Conservation (phyloP, 2,113 vertebrate species). For the Solenodon paradoxus region DNA sequence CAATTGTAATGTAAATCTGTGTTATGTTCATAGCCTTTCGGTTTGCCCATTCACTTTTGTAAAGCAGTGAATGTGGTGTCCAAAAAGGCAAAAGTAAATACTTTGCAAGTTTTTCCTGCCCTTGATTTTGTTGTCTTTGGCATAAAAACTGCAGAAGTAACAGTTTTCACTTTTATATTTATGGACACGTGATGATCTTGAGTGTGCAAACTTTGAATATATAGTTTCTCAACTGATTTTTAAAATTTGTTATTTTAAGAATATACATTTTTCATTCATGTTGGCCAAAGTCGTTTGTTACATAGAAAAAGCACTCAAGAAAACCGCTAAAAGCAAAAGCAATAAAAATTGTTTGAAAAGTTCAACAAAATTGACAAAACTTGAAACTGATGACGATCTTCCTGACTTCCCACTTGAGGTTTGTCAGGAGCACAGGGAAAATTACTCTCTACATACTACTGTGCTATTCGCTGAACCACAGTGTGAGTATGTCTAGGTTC, state of each 20-base stretch:
- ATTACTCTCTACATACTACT: not conserved
- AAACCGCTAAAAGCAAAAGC: not conserved
- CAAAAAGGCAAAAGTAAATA: no score
- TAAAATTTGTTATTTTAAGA: constrained; percentile 17
- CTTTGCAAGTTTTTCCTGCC: no score
- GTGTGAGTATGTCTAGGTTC: not conserved
- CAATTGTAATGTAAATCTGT: not conserved
- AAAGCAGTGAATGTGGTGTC: no score
- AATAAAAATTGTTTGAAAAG: constrained; percentile 7
- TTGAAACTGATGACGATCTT: constrained; percentile 16
- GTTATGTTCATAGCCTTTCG: no score
- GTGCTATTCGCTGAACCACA: not conserved
- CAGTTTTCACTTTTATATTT: no score
- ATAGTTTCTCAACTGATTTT: no score
- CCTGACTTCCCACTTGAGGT: not conserved
- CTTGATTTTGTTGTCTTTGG: no score
- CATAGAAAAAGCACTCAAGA: not conserved
- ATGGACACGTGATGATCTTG: no score
- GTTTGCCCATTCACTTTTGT: no score
- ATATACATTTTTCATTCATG: not conserved
- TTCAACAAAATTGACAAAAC: not conserved
- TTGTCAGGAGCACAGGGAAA: not conserved
- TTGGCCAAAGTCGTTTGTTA: not conserved
- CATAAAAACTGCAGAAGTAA: no score
- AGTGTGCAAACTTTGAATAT: no score